Base-by-base conservation (phyloP, 1,140 invertebrate genomes). In the Globodera rostochiensis region DNA sequence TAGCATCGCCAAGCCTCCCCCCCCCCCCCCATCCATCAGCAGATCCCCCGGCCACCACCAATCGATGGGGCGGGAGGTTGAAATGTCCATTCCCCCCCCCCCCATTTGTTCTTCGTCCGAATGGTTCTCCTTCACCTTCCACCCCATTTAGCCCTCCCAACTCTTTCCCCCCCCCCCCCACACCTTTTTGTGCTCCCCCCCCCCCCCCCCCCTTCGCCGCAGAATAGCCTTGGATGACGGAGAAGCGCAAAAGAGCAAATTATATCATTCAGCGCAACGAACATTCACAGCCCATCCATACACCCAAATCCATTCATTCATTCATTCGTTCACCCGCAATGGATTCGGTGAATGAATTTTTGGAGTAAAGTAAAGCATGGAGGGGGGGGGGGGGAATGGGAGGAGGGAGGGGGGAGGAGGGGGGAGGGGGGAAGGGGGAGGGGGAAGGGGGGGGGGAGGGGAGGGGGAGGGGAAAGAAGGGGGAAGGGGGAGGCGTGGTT, bases 11-110 rank as follows among this genome's bases (percentile, higher is more conserved):
- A 13, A 71, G 13, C n/a, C n/a, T n/a, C 13, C 57, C 57, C 57
- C 57, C 15, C 57, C 57, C 15, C 57, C 19, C 50, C 50, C 15
- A 46, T 78, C 71, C 71, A 57, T 45, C 71, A 53, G n/a, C 21
- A 70, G 67, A 78, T 69, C 71, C 70, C 71, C 71, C 76, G 77
- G 45, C 57, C 15, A 73, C 11, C 46, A 7, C 6, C 64, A 49
- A 36, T 69, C 49, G 49, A 69, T 78, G 67, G 67, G 47, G 66
- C 25, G 77, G 53, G 67, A 36, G 64, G 77, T 75, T 75, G 50
- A 13, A 5, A 5, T 15, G 50, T 73, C 50, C 46, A 49, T 19
- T 19, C 71, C 15, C 5, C 15, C 50, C 50, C 70, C 47, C 13
- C 47, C 47, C 71, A 47, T 13, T 73, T 73, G 57, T 74, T 15